Base-by-base conservation (phyloP, 2,888 invertebrate genomes). In the Flexamia atlantica region DNA sequence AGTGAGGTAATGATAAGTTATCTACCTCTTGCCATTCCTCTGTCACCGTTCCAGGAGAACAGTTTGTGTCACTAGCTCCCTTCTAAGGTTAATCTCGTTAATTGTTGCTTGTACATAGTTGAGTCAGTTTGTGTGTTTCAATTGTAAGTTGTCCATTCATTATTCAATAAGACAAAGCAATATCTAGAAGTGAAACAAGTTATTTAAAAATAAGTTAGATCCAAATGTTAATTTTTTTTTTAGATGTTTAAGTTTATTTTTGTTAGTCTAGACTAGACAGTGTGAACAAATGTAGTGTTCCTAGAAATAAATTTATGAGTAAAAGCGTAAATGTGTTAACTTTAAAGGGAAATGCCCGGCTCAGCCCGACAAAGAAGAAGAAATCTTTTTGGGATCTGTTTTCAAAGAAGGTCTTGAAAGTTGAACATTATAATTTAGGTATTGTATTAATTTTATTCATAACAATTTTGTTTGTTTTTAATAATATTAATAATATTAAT, bases 321-420 rank as follows among this genome's bases (percentile, higher is more conserved):
- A 79, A 79, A 57, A 12, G 10, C 30, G 57, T 30, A n/a, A 79
- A 79, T 79, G 79, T 79, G 32, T 57, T 57, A 32, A 36, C 32
- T 32, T 57, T 57, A n/a, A 79, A 57, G 57, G 72, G 79, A 5
- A 79, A 30, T 30, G 79, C 79, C 10, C 79, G 36, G 36, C 79
- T 57, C 17, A 79, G 79, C 23, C 79, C 79, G 20, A 79, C 53
- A 10, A 79, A 79, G 57, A 57, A 79, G 36, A 79, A 79, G 17
- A 79, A 28, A n/a, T 79, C 79, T 25, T 79, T 79, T 57, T 79
- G 53, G 53, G 79, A 79, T 36, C 36, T 79, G 32, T 57, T 79
- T 79, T 57, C 79, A 7, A 79, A 79, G 20, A 79, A 79, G 32
- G 30, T 79, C 14, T 23, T 79, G 7, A 79, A 32, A 79, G 32